Evolutionary conservation across 1,140 invertebrate genomes (phyloP).

Genomic region (Drosophila rhopaloa): DNA sequence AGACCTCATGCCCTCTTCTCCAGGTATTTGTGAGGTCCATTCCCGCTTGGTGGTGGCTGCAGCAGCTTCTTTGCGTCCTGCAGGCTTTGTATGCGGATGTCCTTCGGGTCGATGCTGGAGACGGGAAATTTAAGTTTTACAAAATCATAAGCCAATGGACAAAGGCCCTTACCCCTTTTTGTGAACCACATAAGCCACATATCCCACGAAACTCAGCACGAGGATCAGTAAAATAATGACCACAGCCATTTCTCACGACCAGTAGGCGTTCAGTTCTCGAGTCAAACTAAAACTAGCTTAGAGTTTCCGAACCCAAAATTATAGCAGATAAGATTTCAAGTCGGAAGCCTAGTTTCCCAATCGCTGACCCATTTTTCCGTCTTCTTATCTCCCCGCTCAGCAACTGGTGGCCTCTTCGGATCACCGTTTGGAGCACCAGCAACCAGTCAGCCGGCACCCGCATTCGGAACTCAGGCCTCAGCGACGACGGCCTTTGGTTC

Average conservation of each 20-base stretch:
- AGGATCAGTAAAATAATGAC: constrained; percentile 26
- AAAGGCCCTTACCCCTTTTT: constrained; percentile 52
- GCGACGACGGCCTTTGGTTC: constrained; percentile 40
- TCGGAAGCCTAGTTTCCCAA: constrained; percentile 38
- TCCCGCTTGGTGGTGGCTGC: constrained; percentile 14
- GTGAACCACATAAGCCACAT: constrained; percentile 52
- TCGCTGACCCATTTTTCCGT: constrained; percentile 42
- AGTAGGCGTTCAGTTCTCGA: background rate
- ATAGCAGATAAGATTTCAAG: constrained; percentile 41
- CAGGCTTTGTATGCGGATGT: constrained; percentile 53
- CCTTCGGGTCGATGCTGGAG: constrained; percentile 56
- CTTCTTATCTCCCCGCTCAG: constrained; percentile 50
- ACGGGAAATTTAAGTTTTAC: too few relatives aligned
- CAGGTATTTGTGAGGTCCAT: constrained; percentile 47
- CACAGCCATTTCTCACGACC: constrained; percentile 31
- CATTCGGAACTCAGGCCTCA: constrained; percentile 73
- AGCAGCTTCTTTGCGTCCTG: constrained; percentile 60
- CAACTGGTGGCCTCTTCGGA: constrained; percentile 70
- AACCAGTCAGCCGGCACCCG: constrained; percentile 44
- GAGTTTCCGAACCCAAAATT: background rate
- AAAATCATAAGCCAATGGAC: too few relatives aligned
- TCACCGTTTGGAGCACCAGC: constrained; percentile 74
- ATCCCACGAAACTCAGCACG: constrained; percentile 22
- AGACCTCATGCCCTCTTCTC: constrained; percentile 55
- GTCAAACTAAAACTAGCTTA: constrained; percentile 29